phyloP scores from a whole-genome alignment of 2,797 vertebrate genomes.

The Tiaroga cobitis region DNA sequence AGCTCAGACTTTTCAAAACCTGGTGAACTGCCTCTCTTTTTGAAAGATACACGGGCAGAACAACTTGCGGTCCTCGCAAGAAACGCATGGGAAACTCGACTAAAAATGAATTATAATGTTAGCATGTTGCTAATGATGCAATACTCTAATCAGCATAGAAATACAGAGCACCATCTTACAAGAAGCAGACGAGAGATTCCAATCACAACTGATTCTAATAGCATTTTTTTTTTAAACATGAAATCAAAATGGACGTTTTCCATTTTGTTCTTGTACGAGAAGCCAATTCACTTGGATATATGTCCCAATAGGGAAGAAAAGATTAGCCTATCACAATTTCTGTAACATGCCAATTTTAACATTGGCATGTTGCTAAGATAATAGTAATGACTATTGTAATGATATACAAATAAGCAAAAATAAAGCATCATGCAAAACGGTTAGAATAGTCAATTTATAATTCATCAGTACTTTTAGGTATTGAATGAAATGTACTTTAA shows the following conservation, averaged over 20 bases:
- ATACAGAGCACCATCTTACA: background rate
- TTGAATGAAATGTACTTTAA: background rate
- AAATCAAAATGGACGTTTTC: too few species aligned
- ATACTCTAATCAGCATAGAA: background rate
- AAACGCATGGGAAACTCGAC: background rate
- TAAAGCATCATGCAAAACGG: background rate
- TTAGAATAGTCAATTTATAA: background rate
- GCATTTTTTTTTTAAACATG: too few species aligned
- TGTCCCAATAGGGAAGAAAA: background rate
- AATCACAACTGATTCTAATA: too few species aligned
- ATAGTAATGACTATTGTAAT: too few species aligned
- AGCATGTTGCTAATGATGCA: background rate
- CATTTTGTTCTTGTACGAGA: background rate
- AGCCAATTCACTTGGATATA: background rate
- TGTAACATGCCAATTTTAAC: background rate
- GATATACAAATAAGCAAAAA: background rate
- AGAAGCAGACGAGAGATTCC: background rate
- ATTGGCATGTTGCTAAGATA: background rate
- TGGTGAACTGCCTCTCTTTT: background rate
- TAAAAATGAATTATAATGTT: background rate
- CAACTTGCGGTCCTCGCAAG: background rate
- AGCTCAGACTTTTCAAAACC: conserved; percentile 6
- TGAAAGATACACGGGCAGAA: background rate
- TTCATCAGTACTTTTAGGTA: background rate
- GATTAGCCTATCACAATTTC: background rate